Base-by-base conservation (phyloP, 2,888 invertebrate genomes). In the Leptinotarsa juncta region DNA sequence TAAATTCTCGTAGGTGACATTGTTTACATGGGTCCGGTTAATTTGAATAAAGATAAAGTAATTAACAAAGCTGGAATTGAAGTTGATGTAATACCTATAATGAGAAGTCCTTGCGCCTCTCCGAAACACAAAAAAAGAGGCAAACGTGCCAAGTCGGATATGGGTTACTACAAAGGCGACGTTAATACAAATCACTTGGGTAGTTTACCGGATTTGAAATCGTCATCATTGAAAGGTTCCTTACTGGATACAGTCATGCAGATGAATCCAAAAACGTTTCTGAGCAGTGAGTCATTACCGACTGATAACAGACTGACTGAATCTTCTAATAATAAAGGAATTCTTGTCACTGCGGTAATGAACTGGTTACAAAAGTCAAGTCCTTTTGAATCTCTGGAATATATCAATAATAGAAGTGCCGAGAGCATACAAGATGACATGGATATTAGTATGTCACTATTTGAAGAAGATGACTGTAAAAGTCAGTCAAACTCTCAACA, bases 1-100 rank as follows among this genome's bases (percentile, higher is more conserved):
- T 76, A 75, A 76, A 73, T 82, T 78, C 81, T 79, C 86, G 83
- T 85, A 88, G 88, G 88, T 88, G 86, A 87, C 79, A 85, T 88
- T 82, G 85, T 88, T 80, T 88, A 88, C 82, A 87, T 88, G 88
- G 88, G 85, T 78, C 88, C 88, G 78, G 87, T 88, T 78, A 88
- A 83, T 80, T 86, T 88, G 85, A 88, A 88, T 83, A 87, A 87
- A 88, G 86, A 86, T 84, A 82, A 85, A 80, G 83, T 92, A 88
- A 90, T 94, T 67, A 93, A 93, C 77, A 90, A 93, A 84, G 88
- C 88, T 51, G 88, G 88, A 50, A 79, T 90, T 18, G 88, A 89
- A 80, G 86, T 90, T 18, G 88, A 89, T 71, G 86, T 90, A 23
- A 88, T 89, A 49, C 86, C 87, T 4, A 88, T 88, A 65, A 87